phyloP scores from a whole-genome alignment of 2,797 vertebrate genomes.

The Sebastes itinus region DNA sequence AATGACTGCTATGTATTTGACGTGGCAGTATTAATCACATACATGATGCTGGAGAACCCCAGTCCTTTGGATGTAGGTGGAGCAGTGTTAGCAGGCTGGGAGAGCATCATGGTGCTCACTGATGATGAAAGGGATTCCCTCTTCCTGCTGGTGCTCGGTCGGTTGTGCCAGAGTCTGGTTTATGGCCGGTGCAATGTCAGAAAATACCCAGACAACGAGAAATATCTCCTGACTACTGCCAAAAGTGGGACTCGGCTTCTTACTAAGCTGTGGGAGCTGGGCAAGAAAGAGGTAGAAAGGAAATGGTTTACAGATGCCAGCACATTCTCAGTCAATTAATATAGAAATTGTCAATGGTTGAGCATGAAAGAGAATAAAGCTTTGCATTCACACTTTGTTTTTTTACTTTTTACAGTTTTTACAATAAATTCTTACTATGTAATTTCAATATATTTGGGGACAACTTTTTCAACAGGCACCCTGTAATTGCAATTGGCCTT shows the following conservation, averaged over 20 bases:
- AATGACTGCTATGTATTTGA: conserved; percentile 85
- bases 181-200: conserved; percentile 70
- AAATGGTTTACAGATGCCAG: conserved; percentile 77
- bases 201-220: conserved; percentile 82
- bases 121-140: conserved; percentile 77
- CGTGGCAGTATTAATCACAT: conserved; percentile 83
- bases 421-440: neutral
- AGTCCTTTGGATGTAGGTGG: conserved; percentile 80
- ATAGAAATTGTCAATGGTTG: neutral
- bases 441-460: neutral
- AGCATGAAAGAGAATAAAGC: neutral
- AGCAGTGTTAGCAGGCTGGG: conserved; percentile 86
- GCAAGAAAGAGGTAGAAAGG: conserved; percentile 78
- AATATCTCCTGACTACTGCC: conserved; percentile 83
- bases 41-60: conserved; percentile 88
- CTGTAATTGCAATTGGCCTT: neutral
- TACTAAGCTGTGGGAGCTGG: conserved; percentile 73
- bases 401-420: neutral
- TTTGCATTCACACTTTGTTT: neutral
- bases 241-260: conserved; percentile 77
- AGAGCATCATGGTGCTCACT: conserved; percentile 80
- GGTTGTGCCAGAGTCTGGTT: conserved; percentile 87
- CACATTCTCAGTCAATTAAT: neutral
- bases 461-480: neutral
- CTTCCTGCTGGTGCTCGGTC: conserved; percentile 82